These are phyloP conservation scores for rat (Rattus norvegicus) DNA, from an alignment of 2,113 vertebrate genomes.

Conservation along the genomic window DNA sequence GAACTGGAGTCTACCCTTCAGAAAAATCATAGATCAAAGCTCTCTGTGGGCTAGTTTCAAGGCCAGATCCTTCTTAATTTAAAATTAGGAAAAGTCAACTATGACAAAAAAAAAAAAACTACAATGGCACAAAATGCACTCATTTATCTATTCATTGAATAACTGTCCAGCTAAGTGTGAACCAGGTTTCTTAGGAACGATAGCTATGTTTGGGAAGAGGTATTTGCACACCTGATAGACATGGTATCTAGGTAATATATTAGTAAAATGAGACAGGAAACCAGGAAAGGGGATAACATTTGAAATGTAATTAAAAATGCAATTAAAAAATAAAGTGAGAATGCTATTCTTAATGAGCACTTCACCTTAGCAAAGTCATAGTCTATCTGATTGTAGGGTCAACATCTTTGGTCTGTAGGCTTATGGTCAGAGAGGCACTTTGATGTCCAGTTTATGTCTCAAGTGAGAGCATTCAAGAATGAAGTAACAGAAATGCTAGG, in stretches of 20 bases:
- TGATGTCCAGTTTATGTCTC: not conserved
- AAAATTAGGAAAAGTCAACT: slow-evolving; percentile 17
- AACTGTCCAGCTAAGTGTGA: not conserved
- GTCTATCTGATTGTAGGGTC: not conserved
- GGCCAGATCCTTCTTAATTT: not conserved
- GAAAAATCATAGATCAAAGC: not conserved
- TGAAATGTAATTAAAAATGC: too few relatives aligned
- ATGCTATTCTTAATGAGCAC: not conserved
- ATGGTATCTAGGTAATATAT: not conserved
- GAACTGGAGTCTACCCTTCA: not conserved
- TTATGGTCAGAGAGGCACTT: not conserved
- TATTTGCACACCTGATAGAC: not conserved
- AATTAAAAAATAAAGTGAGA: not conserved
- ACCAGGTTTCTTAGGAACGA: not conserved
- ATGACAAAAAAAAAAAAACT: not conserved
- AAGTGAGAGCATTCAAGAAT: not conserved
- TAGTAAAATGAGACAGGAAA: not conserved
- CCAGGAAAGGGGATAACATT: too few relatives aligned
- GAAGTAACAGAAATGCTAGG: not conserved
- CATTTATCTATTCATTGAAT: not conserved
- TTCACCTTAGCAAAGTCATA: not conserved
- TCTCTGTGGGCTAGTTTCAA: not conserved
- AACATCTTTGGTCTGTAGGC: not conserved
- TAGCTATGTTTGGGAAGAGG: not conserved
- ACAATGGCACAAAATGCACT: not conserved